Evolutionary conservation across 2,888 invertebrate genomes (phyloP).

Genomic region (Dryadula phaetusa): DNA sequence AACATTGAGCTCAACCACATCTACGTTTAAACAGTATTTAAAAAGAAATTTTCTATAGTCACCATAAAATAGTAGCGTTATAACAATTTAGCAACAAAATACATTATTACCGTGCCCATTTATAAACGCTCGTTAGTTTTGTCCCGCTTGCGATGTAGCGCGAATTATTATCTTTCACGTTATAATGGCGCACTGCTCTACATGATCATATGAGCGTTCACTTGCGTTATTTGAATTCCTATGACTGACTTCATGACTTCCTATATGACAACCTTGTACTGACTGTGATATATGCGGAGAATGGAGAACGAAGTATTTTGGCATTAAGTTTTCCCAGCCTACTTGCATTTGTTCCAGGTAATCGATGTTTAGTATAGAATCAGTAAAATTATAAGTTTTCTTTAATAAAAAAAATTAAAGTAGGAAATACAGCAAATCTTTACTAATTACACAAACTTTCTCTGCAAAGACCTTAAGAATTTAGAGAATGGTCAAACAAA

Average conservation of each 20-base stretch:
- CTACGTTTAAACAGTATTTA: neutral
- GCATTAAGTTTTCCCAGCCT: too few species aligned
- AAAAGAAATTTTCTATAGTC: neutral
- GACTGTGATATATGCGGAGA: too few species aligned
- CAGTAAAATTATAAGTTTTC: neutral
- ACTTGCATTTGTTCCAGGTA: too few species aligned
- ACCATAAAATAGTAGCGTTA: neutral
- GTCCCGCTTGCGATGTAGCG: conserved; percentile 16
- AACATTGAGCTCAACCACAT: neutral
- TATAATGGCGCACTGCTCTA: conserved; percentile 13
- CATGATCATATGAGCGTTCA: conserved; percentile 21
- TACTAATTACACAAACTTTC: conserved; percentile 24
- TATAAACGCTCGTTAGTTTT: conserved; percentile 11
- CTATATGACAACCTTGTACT: too few species aligned
- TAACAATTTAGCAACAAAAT: conserved; percentile 16
- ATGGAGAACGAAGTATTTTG: too few species aligned
- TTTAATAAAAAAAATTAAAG: neutral
- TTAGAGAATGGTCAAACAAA: conserved; percentile 27
- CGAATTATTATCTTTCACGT: conserved; percentile 20
- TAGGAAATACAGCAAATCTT: conserved; percentile 21
- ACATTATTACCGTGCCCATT: neutral
- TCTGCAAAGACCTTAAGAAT: conserved; percentile 21
- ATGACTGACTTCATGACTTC: too few species aligned
- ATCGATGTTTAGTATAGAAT: too few species aligned
- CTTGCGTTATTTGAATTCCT: neutral